A percentile compares a stretch with the other conserved stretches of the same genome.
These are phyloP conservation scores for Metridium senile DNA, from an alignment of 92 coral and sea anemone species.

Conservation along the genomic window DNA sequence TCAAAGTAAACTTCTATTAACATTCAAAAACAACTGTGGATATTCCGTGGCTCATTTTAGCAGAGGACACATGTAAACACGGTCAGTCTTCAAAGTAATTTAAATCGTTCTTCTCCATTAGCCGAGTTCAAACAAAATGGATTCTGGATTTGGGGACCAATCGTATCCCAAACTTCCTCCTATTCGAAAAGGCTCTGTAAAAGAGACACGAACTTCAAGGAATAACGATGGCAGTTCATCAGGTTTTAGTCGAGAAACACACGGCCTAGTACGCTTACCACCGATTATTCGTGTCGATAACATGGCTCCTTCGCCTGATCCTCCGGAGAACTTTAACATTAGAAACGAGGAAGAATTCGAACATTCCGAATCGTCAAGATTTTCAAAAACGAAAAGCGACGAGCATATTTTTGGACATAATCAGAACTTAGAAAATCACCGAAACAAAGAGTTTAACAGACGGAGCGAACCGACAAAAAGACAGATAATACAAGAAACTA, in stretches of 20 bases:
- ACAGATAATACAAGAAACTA: constrained; percentile 1
- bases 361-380: not conserved
- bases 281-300: constrained; percentile 76
- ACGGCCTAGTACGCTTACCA: constrained; percentile 80
- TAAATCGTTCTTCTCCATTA: not conserved
- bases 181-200: constrained; percentile 39
- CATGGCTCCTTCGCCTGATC: constrained; percentile 7
- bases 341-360: not conserved
- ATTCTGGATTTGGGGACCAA: constrained; percentile 65
- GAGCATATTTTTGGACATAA: not conserved
- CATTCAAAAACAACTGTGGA: constrained; percentile 11
- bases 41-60: constrained; percentile 23
- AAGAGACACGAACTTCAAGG: not conserved
- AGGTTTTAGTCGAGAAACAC: constrained; percentile 67
- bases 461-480: not conserved
- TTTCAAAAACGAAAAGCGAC: not conserved
- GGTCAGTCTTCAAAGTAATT: not conserved
- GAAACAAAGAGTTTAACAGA: constrained; percentile 1
- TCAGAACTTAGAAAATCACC: not conserved
- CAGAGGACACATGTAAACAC: constrained; percentile 21
- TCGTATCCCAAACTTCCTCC: constrained; percentile 77
- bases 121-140: constrained; percentile 42
- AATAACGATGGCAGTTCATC: not conserved
- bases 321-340: not conserved
- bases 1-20: constrained; percentile 9